Base-by-base conservation (phyloP, 2,113 vertebrate species). In the Hippocampus mohnikei region DNA sequence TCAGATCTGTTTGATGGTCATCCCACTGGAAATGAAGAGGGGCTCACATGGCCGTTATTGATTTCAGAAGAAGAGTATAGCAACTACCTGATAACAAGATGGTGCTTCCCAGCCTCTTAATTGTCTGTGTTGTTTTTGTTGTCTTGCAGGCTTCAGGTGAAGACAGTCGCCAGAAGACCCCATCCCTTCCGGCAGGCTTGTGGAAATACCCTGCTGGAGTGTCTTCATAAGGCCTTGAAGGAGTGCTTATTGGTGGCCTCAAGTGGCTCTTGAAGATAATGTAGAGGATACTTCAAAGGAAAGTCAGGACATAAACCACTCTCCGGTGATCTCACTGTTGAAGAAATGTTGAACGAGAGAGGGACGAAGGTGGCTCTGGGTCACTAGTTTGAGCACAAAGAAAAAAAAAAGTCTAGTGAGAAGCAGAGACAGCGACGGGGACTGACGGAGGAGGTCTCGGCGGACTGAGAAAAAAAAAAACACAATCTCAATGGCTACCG, bases 401-500 rank as follows among this genome's bases (percentile, higher is more conserved):
- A n/a, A 83, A 76, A 71, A 73, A 65, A 72, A 52, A 53, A 63
- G 44, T 20, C 50, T 53, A 71, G 70, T 77, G 76, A 84, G 80
- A 84, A 75, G 81, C 72, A 85, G 87, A 84, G 76, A 81, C 72
- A 85, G 87, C 92, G 91, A 92, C 91, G 90, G 90, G 76, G 90
- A 83, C 89, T 87, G 90, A 89, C 86, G 27, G 84, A 85, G 86
- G 73, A 83, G 81, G 85, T 74, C 65, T 29, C 77, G 82, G 72
- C 85, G 76, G 74, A 70, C 78, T 79, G 71, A 77, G 69, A 78
- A 81, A 79, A 75, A 74, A 73, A 78, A 73, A 77, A 85, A 68
- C 72, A 73, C 79, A 72, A 78, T 85, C 69, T 80, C 85, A 70
- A 97, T 97, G 95, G 95, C 95, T 78, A 97, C 95, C 16, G 95